Percentiles rank a stretch among this genome's conserved stretches.
phyloP scores from a whole-genome alignment of 2,797 vertebrate species.

The Apogon talboti region DNA sequence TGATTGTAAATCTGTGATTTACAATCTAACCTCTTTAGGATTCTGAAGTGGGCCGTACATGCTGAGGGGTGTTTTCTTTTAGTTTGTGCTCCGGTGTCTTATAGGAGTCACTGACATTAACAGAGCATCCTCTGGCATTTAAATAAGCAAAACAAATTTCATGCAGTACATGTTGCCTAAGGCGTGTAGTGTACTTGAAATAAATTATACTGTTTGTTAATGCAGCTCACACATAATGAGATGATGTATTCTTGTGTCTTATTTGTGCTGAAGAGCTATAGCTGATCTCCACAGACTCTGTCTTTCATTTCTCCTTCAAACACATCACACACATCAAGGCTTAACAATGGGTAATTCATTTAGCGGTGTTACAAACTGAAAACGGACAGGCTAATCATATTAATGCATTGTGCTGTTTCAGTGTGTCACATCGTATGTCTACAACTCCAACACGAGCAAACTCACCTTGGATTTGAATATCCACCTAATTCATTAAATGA shows the following conservation, averaged over 20 bases:
- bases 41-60: conserved; percentile 29
- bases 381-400: conserved; percentile 56
- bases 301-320: conserved; percentile 55
- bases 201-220: conserved; percentile 57
- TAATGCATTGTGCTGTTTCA: conserved; percentile 45
- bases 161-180: conserved; percentile 55
- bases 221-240: conserved; percentile 58
- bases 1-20: not conserved
- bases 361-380: conserved; percentile 48
- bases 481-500: conserved; percentile 43
- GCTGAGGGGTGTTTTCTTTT: conserved; percentile 34
- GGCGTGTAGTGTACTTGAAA: conserved; percentile 61
- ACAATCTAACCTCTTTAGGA: conserved; percentile 13
- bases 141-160: conserved; percentile 60
- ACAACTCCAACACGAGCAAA: conserved; percentile 11
- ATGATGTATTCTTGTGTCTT: conserved; percentile 41
- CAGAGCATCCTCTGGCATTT: conserved; percentile 65
- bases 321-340: conserved; percentile 37
- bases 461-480: conserved; percentile 61
- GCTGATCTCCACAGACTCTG: conserved; percentile 54
- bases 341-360: conserved; percentile 56
- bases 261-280: conserved; percentile 48
- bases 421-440: conserved; percentile 16
- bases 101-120: conserved; percentile 61
- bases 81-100: conserved; percentile 35